Evolutionary conservation across 2,113 vertebrate genomes (phyloP).

Genomic region (Lipotes vexillifer): DNA sequence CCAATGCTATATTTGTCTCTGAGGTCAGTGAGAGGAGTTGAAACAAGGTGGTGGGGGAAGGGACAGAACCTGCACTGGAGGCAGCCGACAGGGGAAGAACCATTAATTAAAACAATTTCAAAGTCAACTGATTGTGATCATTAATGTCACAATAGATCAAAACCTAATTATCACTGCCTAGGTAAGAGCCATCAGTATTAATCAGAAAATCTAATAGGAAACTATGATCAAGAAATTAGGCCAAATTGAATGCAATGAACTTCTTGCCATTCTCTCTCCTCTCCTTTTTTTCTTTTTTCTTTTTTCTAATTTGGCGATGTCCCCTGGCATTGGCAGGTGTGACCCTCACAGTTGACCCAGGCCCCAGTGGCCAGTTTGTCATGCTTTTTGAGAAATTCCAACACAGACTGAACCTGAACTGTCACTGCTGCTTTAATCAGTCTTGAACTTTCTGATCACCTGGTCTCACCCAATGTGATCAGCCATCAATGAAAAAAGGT

Average conservation of each 20-base stretch:
- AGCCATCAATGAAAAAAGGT: neutral
- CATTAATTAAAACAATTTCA: constrained; percentile 76
- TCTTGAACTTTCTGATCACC: neutral
- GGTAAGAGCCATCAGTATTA: constrained; percentile 74
- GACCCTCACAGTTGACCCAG: constrained; percentile 40
- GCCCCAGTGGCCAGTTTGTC: neutral
- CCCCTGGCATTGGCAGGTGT: constrained; percentile 46
- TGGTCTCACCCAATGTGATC: neutral
- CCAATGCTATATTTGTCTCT: neutral
- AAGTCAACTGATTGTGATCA: constrained; percentile 76
- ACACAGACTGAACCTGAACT: neutral
- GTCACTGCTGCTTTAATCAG: neutral
- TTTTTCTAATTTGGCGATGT: neutral
- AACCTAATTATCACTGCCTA: constrained; percentile 77
- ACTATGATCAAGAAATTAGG: constrained; percentile 75
- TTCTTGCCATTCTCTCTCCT: constrained; percentile 27
- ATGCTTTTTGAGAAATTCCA: neutral
- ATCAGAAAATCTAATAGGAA: constrained; percentile 76
- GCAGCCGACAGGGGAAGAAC: constrained; percentile 57
- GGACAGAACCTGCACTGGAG: constrained; percentile 18
- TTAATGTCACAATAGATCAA: constrained; percentile 79
- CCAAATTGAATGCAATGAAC: constrained; percentile 72
- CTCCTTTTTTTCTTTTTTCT: neutral
- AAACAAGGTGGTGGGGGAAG: constrained; percentile 9
- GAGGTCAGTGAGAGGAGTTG: constrained; percentile 52